phyloP scores from a whole-genome alignment of 2,888 invertebrate species.

The Dasypogon diadema region DNA sequence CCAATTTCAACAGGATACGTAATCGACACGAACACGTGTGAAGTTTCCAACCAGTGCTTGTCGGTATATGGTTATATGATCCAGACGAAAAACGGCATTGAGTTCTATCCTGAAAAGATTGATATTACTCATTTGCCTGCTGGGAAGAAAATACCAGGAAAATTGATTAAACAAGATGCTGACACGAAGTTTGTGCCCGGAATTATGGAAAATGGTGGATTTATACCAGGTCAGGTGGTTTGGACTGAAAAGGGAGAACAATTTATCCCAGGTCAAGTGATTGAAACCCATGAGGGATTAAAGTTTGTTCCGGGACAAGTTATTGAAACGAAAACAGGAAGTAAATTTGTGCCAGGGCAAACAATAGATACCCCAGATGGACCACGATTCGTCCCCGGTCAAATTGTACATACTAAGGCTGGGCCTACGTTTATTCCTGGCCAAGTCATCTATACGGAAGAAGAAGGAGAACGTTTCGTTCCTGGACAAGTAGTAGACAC shows the following conservation, averaged over 20 bases:
- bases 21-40: constrained; percentile 72
- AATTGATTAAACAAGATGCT: constrained; percentile 73
- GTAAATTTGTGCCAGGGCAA: constrained; percentile 82
- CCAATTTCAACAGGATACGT: constrained; percentile 72
- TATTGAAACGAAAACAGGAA: constrained; percentile 75
- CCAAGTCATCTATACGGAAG: constrained; percentile 74
- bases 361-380: constrained; percentile 79
- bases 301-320: constrained; percentile 85
- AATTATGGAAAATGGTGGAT: constrained; percentile 76
- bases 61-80: constrained; percentile 77
- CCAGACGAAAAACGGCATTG: constrained; percentile 75
- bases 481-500: constrained; percentile 80
- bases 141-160: constrained; percentile 76
- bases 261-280: constrained; percentile 79
- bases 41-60: constrained; percentile 70
- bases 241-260: constrained; percentile 78
- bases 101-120: constrained; percentile 72
- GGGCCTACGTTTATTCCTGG: constrained; percentile 84
- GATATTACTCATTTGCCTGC: constrained; percentile 69
- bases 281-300: constrained; percentile 76
- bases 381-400: constrained; percentile 82
- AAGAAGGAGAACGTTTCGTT: constrained; percentile 71
- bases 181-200: constrained; percentile 78
- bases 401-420: constrained; percentile 80
- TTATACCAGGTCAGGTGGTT: constrained; percentile 78